A percentile compares a stretch with the other conserved stretches of the same genome.
Conservation (phyloP, 2,113 vertebrate species). For the Silurus meridionalis region DNA sequence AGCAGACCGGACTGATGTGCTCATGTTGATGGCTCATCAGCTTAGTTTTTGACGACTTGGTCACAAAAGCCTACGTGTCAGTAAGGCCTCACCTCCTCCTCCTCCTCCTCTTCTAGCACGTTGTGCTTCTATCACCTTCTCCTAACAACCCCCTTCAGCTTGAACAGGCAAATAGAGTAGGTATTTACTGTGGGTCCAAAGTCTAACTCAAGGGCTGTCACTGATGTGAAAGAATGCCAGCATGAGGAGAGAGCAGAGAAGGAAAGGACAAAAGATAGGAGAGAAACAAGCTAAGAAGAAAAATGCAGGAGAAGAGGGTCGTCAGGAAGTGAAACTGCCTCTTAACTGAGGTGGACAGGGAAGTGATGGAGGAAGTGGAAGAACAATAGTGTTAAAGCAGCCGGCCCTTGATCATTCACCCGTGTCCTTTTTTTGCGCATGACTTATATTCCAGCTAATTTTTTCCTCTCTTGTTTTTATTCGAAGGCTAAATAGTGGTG, state of each 20-base stretch:
- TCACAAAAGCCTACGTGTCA: slow-evolving; percentile 42
- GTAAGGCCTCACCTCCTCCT: slow-evolving; percentile 25
- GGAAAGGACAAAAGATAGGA: slow-evolving; percentile 26
- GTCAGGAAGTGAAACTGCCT: slow-evolving; percentile 69
- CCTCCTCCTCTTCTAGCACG: slow-evolving; percentile 20
- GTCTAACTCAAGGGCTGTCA: slow-evolving; percentile 63
- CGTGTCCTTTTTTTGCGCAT: neutral
- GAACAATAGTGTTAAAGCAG: slow-evolving; percentile 61
- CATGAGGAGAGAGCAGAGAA: slow-evolving; percentile 40
- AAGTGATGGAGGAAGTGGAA: slow-evolving; percentile 82
- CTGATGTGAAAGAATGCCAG: slow-evolving; percentile 75
- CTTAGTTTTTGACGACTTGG: slow-evolving; percentile 37
- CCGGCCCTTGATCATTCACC: slow-evolving; percentile 37
- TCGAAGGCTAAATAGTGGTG: slow-evolving; percentile 27
- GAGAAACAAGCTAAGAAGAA: slow-evolving; percentile 57
- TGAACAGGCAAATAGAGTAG: slow-evolving; percentile 68
- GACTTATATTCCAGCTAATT: neutral
- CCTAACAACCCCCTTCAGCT: slow-evolving; percentile 29
- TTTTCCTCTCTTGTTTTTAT: slow-evolving; percentile 6
- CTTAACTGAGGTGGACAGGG: slow-evolving; percentile 72
- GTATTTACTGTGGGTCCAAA: slow-evolving; percentile 76
- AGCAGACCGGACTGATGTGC: slow-evolving; percentile 42
- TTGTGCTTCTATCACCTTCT: slow-evolving; percentile 41
- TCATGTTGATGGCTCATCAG: slow-evolving; percentile 30
- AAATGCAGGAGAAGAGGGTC: slow-evolving; percentile 53